Evolutionary conservation across 2,113 vertebrate genomes (phyloP).

Genomic region (Morone chrysops): DNA sequence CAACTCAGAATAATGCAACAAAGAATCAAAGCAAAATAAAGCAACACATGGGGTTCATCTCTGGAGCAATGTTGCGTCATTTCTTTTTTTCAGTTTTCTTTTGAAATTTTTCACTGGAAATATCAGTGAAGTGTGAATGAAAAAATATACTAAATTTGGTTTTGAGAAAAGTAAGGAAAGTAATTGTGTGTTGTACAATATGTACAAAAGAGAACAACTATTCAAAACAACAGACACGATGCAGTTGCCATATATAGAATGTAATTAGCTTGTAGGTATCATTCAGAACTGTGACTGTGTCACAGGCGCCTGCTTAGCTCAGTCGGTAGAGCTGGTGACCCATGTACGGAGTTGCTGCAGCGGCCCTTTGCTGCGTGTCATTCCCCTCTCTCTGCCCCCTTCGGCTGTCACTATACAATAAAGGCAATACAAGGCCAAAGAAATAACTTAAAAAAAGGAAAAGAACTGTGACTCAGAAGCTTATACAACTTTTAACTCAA

Average conservation of each 20-base stretch:
- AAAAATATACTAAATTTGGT: too few species aligned
- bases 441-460: too few species aligned
- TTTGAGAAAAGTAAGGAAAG: too few species aligned
- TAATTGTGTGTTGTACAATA: not conserved
- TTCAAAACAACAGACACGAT: not conserved
- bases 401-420: too few species aligned
- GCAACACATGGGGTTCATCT: not conserved
- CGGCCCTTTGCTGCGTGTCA: too few species aligned
- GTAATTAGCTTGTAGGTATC: not conserved
- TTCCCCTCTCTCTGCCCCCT: too few species aligned
- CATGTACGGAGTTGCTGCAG: too few species aligned
- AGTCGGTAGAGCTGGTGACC: too few species aligned
- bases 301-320: too few species aligned
- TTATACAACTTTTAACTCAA: not conserved
- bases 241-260: not conserved
- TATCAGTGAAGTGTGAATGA: too few species aligned
- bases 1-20: constrained; percentile 14
- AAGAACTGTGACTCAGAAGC: not conserved
- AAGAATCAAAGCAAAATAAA: constrained; percentile 28
- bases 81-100: not conserved
- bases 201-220: not conserved
- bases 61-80: not conserved
- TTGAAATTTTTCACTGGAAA: too few species aligned
- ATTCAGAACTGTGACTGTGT: not conserved
- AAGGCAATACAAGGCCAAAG: too few species aligned